Base-by-base conservation (phyloP, 2,888 invertebrate species). In the Hydraecia micacea region DNA sequence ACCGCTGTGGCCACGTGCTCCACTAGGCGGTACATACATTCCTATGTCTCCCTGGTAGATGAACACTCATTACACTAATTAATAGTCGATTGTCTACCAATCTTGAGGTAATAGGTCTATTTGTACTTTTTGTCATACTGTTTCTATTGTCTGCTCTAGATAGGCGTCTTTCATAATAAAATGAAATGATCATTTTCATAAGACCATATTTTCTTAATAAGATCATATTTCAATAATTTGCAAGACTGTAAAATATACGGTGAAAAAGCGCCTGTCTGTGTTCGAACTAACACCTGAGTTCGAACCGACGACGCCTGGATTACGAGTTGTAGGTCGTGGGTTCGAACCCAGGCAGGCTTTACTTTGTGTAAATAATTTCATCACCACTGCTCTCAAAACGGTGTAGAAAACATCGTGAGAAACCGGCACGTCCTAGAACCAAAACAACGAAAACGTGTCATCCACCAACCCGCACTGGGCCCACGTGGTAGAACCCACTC, bases 41-140 rank as follows among this genome's bases (percentile, higher is more conserved):
- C 7, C 55, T 55, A 63, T 73, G 79, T 25, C 62, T 36, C 21
- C 58, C 68, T 68, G 65, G 65, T 75, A 72, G 28, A 36, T 28
- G 39, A 15, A 62, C 66, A 39, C 49, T 73, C 25, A 75, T 75
- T 77, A 73, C n/a, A 32, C 18, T 74, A 58, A 83, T 79, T 75
- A 86, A 79, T 69, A 68, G 39, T 28, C 79, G 52, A 84, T 76
- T 79, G 71, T 72, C 71, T 60, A 42, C 36, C 71, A 74, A 78
- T 83, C 49, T 49, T 49, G n/a, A 60, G 49, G 28, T 63, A 75
- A 74, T 72, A 55, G 63, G 58, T 73, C 55, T 63, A 60, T 72
- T 63, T 55, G 39, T 68, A 52, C 7, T 46, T 62, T 66, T 58
- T 39, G 18, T 32, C 21, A 13, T 73, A 36, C 46, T 65, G 13